These are phyloP conservation scores for Lasiurus borealis DNA, from an alignment of 2,113 vertebrate species.

Conservation along the genomic window DNA sequence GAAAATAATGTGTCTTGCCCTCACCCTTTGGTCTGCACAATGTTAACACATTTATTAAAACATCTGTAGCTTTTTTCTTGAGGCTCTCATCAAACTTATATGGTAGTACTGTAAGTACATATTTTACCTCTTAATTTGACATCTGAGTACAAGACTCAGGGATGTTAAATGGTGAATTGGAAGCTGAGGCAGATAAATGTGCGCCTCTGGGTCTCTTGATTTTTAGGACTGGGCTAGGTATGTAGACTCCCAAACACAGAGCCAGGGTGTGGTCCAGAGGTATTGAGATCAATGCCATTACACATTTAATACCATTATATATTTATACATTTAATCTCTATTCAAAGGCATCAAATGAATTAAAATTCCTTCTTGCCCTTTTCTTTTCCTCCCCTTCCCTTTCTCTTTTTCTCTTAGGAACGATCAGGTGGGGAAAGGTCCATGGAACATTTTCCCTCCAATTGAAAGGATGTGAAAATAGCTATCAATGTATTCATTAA, in stretches of 20 bases:
- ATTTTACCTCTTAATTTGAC: slow-evolving; percentile 1
- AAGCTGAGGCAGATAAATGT: not conserved
- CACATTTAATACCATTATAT: not conserved
- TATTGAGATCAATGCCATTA: not conserved
- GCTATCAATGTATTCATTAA: slow-evolving; percentile 15
- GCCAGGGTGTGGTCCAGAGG: not conserved
- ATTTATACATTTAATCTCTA: not conserved
- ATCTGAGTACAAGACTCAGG: not conserved
- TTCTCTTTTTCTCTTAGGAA: not conserved
- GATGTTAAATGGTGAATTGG: not conserved
- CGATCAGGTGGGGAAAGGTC: not conserved
- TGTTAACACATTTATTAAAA: not conserved
- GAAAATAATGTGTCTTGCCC: not conserved
- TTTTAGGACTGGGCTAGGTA: not conserved
- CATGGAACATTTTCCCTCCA: not conserved
- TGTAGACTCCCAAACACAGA: not conserved
- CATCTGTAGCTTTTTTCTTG: slow-evolving; percentile 13
- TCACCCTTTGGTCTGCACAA: not conserved
- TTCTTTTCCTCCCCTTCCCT: not conserved
- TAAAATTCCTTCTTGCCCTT: not conserved
- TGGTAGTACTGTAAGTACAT: not conserved
- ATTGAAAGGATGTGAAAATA: slow-evolving; percentile 43
- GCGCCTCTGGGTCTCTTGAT: not conserved
- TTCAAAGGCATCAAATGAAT: not conserved
- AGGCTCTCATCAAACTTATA: not conserved